Conservation (phyloP, 2,797 vertebrate species). For the Sebastolobus altivelis region DNA sequence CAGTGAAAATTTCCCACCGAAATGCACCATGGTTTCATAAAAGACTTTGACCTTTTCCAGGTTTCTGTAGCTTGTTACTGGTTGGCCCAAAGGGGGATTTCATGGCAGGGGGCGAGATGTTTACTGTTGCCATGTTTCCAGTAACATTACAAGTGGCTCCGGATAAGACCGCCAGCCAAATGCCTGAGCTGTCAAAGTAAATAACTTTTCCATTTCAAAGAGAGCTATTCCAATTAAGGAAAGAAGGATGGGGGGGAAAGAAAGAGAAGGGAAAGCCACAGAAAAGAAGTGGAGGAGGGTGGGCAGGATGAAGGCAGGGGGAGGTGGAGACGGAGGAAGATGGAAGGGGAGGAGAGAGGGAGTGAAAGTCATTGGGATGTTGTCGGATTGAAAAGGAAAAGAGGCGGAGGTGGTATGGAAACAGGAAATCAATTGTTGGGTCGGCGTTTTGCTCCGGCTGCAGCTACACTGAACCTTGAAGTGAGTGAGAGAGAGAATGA, state of each 20-base stretch:
- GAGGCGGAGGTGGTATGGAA: constrained; percentile 58
- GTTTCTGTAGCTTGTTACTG: constrained; percentile 61
- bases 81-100: constrained; percentile 48
- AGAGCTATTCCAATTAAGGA: constrained; percentile 74
- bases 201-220: constrained; percentile 81
- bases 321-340: constrained; percentile 53
- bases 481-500: constrained; percentile 1
- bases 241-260: constrained; percentile 58
- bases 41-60: constrained; percentile 61
- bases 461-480: constrained; percentile 39
- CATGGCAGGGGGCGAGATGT: constrained; percentile 65
- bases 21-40: constrained; percentile 20
- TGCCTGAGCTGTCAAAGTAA: constrained; percentile 76
- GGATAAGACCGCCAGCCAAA: constrained; percentile 72
- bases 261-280: constrained; percentile 63
- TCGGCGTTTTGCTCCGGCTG: constrained; percentile 54
- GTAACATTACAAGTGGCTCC: constrained; percentile 71
- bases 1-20: constrained; percentile 22
- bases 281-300: constrained; percentile 65
- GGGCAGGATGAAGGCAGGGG: constrained; percentile 47
- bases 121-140: constrained; percentile 77
- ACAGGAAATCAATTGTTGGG: constrained; percentile 83
- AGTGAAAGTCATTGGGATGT: constrained; percentile 81
- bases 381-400: constrained; percentile 73
- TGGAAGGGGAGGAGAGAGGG: constrained; percentile 55